These are phyloP conservation scores for Plagodis dolabraria DNA, from an alignment of 2,888 invertebrate genomes.

Conservation along the genomic window DNA sequence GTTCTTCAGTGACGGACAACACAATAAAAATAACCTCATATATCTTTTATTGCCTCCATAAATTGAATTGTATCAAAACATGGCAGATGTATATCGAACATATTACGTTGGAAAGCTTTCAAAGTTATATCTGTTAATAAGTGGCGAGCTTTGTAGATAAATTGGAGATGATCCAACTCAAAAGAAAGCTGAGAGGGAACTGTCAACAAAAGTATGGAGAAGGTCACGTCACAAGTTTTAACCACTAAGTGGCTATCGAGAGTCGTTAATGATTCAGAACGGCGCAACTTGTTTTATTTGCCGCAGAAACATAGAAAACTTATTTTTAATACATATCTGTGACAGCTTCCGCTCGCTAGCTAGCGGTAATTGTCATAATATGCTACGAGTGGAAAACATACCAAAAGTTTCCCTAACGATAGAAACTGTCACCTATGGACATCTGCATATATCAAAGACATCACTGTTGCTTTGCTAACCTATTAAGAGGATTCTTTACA, in stretches of 20 bases:
- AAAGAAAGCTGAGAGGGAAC: slow-evolving; percentile 3
- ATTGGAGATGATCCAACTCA: slow-evolving; percentile 16
- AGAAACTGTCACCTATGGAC: too few species aligned
- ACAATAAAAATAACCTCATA: slow-evolving; percentile 13
- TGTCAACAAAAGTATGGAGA: slow-evolving; percentile 14
- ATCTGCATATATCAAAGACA: too few species aligned
- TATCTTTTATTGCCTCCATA: slow-evolving; percentile 9
- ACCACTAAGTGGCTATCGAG: slow-evolving; percentile 9
- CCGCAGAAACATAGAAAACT: too few species aligned
- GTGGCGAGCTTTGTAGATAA: slow-evolving; percentile 12
- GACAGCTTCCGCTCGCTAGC: too few species aligned
- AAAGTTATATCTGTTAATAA: slow-evolving; percentile 1
- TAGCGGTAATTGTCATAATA: too few species aligned
- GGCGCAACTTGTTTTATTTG: too few species aligned
- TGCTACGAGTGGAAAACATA: too few species aligned
- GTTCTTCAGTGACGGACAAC: slow-evolving; percentile 24
- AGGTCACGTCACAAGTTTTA: slow-evolving; percentile 8
- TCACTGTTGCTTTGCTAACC: too few species aligned
- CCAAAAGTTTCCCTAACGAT: too few species aligned
- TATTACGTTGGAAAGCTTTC: neutral
- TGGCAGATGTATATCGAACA: neutral
- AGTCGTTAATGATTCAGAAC: too few species aligned
- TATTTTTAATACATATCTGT: too few species aligned
- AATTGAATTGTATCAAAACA: neutral
- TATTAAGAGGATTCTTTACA: too few species aligned